phyloP scores from a whole-genome alignment of 1,140 invertebrate genomes.

The Drosophila leontia region DNA sequence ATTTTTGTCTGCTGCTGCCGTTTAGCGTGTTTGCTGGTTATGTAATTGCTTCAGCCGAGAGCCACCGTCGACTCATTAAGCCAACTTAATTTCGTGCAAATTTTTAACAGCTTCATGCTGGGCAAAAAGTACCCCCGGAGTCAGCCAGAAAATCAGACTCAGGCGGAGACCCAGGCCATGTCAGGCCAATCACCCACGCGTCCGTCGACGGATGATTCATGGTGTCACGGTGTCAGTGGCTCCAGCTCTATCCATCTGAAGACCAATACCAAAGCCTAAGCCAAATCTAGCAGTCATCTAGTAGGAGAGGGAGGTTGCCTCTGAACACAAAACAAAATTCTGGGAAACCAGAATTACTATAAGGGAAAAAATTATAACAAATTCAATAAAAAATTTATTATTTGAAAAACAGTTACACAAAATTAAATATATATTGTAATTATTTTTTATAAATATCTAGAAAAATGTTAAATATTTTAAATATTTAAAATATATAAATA shows the following conservation, averaged over 20 bases:
- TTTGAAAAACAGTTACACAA: too few relatives aligned
- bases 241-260: constrained; percentile 23
- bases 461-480: too few relatives aligned
- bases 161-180: constrained; percentile 9
- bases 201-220: constrained; percentile 64
- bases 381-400: too few relatives aligned
- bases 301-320: neutral
- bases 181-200: constrained; percentile 62
- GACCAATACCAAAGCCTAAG: neutral
- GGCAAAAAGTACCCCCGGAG: constrained; percentile 38
- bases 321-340: neutral
- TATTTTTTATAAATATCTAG: too few relatives aligned
- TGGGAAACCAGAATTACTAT: too few relatives aligned
- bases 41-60: constrained; percentile 52
- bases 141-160: constrained; percentile 5
- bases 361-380: too few relatives aligned
- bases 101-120: constrained; percentile 79
- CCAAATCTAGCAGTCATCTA: constrained; percentile 7
- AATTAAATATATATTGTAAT: too few relatives aligned
- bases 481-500: too few relatives aligned
- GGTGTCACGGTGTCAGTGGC: constrained; percentile 57
- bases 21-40: constrained; percentile 42
- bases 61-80: constrained; percentile 64
- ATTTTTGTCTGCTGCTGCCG: constrained; percentile 6
- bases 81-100: constrained; percentile 78